These are phyloP conservation scores for Meteorus sp. DNA, from an alignment of 1,140 invertebrate species.

Conservation along the genomic window DNA sequence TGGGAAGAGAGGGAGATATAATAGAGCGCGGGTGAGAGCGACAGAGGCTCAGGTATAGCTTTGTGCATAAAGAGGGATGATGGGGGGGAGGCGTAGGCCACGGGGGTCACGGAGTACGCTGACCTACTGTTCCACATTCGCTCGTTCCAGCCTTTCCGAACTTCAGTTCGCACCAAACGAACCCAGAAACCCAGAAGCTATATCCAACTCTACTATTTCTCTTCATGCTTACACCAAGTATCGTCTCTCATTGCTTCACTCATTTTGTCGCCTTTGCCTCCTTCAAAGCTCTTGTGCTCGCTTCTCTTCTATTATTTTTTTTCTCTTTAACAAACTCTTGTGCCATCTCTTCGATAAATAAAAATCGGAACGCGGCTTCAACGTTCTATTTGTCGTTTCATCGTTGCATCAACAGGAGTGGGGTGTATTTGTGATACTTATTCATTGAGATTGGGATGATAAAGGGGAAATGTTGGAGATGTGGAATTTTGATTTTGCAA, in stretches of 20 bases:
- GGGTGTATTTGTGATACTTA: not conserved
- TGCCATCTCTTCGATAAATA: no score
- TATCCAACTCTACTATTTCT: constrained; percentile 26
- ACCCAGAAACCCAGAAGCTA: constrained; percentile 40
- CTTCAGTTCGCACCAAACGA: constrained; percentile 42
- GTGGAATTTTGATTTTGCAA: no score
- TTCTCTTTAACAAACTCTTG: no score
- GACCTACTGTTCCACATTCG: constrained; percentile 58
- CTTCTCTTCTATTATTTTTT: not conserved
- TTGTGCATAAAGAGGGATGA: not conserved
- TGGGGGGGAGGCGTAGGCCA: constrained; percentile 42
- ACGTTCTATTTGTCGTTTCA: no score
- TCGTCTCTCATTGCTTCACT: no score
- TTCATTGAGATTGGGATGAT: not conserved
- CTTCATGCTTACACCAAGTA: no score
- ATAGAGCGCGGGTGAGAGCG: constrained; percentile 6
- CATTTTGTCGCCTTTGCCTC: no score
- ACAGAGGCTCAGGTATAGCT: constrained; percentile 24
- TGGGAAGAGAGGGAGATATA: constrained; percentile 9
- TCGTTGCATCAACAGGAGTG: no score
- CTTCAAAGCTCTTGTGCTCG: no score
- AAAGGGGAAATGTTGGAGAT: no score
- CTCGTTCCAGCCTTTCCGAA: constrained; percentile 50
- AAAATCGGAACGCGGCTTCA: no score
- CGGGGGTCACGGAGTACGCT: constrained; percentile 56